These are phyloP conservation scores for Ylistrum balloti DNA, from an alignment of 1,140 invertebrate species.

Conservation along the genomic window DNA sequence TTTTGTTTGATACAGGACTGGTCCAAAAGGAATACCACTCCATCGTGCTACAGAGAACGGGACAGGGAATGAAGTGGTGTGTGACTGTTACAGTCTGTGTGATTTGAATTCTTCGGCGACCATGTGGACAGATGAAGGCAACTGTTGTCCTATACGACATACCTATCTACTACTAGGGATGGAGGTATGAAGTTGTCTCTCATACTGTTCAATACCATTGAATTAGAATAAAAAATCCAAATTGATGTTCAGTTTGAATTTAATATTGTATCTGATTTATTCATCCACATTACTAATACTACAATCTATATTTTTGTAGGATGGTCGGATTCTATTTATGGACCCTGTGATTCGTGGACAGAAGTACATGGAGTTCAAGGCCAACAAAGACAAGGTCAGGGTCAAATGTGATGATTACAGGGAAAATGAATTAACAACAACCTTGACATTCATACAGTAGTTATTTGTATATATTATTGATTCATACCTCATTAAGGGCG, in stretches of 20 bases:
- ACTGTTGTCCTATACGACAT: constrained; percentile 75
- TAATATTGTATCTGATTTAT: background rate
- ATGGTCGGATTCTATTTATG: constrained; percentile 81
- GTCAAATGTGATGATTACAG: constrained; percentile 41
- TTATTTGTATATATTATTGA: no score
- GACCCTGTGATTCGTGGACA: constrained; percentile 80
- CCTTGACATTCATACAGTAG: no score
- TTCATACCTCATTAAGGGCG: no score
- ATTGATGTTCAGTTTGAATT: background rate
- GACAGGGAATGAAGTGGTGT: constrained; percentile 67
- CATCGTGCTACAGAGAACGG: constrained; percentile 76
- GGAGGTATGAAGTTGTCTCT: constrained; percentile 67
- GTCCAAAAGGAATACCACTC: constrained; percentile 46
- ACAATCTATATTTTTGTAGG: constrained; percentile 63
- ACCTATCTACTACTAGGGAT: constrained; percentile 80
- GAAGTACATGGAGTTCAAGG: constrained; percentile 80
- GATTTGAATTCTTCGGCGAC: constrained; percentile 76
- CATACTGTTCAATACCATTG: no score
- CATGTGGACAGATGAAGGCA: constrained; percentile 80
- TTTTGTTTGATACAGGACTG: background rate
- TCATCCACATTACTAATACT: background rate
- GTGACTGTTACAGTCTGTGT: constrained; percentile 75
- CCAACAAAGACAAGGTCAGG: constrained; percentile 79
- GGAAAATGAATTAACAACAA: no score
- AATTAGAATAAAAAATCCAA: no score